These are phyloP conservation scores for Formicarius rufipectus DNA, from an alignment of 2,113 vertebrate species.

Conservation along the genomic window DNA sequence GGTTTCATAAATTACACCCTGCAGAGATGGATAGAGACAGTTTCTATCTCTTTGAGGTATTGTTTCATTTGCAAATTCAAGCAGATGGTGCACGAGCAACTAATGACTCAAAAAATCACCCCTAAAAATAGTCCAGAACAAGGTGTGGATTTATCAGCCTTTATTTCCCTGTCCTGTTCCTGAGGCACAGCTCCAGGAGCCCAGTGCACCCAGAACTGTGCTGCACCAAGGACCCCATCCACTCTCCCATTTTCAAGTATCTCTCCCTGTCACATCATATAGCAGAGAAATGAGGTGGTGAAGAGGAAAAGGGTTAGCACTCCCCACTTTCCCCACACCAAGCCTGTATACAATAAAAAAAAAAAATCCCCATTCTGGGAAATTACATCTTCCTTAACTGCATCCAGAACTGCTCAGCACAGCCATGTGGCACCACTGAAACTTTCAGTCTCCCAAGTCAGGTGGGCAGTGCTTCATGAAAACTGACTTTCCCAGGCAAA, in stretches of 20 bases:
- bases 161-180: not conserved
- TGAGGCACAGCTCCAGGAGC: not conserved
- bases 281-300: not conserved
- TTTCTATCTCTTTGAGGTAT: constrained; percentile 68
- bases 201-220: fast-evolving
- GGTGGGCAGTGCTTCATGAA: not conserved
- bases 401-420: not conserved
- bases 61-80: constrained; percentile 69
- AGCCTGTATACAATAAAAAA: not conserved
- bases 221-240: not conserved
- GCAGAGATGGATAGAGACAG: constrained; percentile 63
- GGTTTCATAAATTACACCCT: constrained; percentile 64
- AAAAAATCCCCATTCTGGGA: fast-evolving
- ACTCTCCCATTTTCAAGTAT: not conserved
- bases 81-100: constrained; percentile 65
- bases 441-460: not conserved
- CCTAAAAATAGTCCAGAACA: constrained; percentile 67
- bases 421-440: not conserved
- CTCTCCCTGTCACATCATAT: not conserved
- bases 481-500: not conserved
- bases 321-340: not conserved
- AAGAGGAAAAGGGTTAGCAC: not conserved
- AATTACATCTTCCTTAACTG: not conserved
- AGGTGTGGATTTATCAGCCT: constrained; percentile 52
- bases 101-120: constrained; percentile 68